These are phyloP conservation scores for Polypterus senegalus DNA, from an alignment of 2,113 vertebrate genomes.

Conservation along the genomic window DNA sequence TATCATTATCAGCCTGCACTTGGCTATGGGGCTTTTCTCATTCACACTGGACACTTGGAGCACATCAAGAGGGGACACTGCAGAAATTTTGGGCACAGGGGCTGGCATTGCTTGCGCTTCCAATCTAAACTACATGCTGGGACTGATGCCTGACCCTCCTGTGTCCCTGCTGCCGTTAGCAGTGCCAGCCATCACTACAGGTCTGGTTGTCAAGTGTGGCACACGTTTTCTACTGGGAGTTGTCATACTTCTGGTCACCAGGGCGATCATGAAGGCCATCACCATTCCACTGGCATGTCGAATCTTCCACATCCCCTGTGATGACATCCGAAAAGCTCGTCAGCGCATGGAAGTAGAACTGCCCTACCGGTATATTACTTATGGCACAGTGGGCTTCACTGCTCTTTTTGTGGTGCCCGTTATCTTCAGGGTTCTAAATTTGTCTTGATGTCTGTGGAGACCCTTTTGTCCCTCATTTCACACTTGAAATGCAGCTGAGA, in stretches of 20 bases:
- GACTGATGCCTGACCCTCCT: slow-evolving; percentile 57
- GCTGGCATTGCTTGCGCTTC: slow-evolving; percentile 80
- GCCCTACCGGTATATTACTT: slow-evolving; percentile 85
- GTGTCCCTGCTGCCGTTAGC: slow-evolving; percentile 51
- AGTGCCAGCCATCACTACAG: slow-evolving; percentile 38
- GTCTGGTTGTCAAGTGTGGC: slow-evolving; percentile 46
- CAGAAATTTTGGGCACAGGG: slow-evolving; percentile 82
- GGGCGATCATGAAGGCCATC: slow-evolving; percentile 69
- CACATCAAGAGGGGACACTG: slow-evolving; percentile 86
- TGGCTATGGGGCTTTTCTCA: slow-evolving; percentile 77
- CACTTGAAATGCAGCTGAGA: too few species aligned
- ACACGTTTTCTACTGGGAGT: slow-evolving; percentile 65
- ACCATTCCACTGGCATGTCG: slow-evolving; percentile 74
- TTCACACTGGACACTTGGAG: slow-evolving; percentile 96
- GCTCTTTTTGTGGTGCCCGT: slow-evolving; percentile 68
- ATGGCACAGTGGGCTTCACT: slow-evolving; percentile 73
- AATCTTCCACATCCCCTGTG: slow-evolving; percentile 42
- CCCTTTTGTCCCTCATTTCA: neutral
- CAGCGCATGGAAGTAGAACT: slow-evolving; percentile 91
- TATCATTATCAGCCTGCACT: slow-evolving; percentile 71
- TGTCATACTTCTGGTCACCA: slow-evolving; percentile 53
- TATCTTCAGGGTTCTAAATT: slow-evolving; percentile 54
- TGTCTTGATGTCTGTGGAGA: slow-evolving; percentile 50
- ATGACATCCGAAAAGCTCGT: slow-evolving; percentile 63
- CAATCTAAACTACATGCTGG: slow-evolving; percentile 58